Evolutionary conservation across 1,140 invertebrate species (phyloP), one percentile per base, ranked within the genome.

Genomic region (Hypothenemus hampei): DNA sequence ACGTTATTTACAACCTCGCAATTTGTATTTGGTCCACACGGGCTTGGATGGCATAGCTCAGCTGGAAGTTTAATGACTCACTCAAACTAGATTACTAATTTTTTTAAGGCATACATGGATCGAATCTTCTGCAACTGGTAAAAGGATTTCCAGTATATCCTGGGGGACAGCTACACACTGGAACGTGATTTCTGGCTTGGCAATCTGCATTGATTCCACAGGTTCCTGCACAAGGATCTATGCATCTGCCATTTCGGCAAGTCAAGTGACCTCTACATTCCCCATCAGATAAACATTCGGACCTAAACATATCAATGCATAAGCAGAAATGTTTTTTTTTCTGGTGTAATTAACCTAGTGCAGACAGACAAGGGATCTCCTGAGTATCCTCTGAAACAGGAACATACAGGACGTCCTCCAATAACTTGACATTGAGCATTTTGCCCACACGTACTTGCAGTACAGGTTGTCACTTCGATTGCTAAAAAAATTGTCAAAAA

Each of bases 11-110:
- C 74, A 11, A 89, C 85, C 63, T 87, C 81, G 67, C 87, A 91
- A 43, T 86, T 82, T 1, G 87, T 89, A 67, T 91, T 90, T 19
- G 69, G 57, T 21, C 89, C 89, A 51, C 88, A 92, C 0, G 87
- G 87, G 47, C 80, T 86, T 1, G 85, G 86, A 64, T 87, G 81
- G 63, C 87, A 91, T 13, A 85, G 77, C 64, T 88, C 87, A 72
- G 57, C 63, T 65, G 36, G 16, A 58, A 47, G 45, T 10, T 22
- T 6, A n/a, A 29, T 29, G 26, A 29, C 26, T 29, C 5, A 19
- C 19, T 16, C 13, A 16, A 19, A 26, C 29, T 11, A 2, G 13
- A 33, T 22, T 13, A 13, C 37, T 39, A 41, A 49, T 13, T n/a
- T n/a, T n/a, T n/a, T n/a, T 13, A 4, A 51, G 7, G 26, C 46